Evolutionary conservation across 2,888 invertebrate genomes (phyloP), one percentile per base, ranked within the genome.

Genomic region (Zhuqinia jingwanae): DNA sequence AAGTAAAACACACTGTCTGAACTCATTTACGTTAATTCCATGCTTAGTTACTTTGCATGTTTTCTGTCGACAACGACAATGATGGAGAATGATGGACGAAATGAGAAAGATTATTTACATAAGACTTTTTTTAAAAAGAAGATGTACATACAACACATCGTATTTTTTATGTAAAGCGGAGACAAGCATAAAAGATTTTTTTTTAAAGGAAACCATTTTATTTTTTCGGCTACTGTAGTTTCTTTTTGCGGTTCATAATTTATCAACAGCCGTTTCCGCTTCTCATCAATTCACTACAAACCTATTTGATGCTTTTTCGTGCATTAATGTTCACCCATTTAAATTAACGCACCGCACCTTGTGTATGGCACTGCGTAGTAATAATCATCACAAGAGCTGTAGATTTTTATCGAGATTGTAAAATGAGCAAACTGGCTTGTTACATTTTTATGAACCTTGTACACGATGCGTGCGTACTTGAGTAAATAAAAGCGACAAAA

Each of bases 1-100:
- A 8, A 36, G 36, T 36, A 36, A 75, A 75, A 75, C n/a, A n/a
- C n/a, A n/a, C 53, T 75, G 75, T 75, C 75, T 79, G 63, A 17
- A 47, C 65, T 79, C 79, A 79, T 80, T 80, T 68, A 13, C 42
- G 30, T 80, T 63, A 78, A 78, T 80, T 80, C 42, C 30, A 17
- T n/a, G 63, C 63, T 63, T 63, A n/a, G 3, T 50, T 50, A 13
- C 50, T n/a, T n/a, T 30, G 50, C 73, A 27, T 73, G 50, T 27
- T 50, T n/a, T n/a, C n/a, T n/a, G n/a, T 5, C 50, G 13, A 2
- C 15, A 15, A n/a, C n/a, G 50, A 13, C n/a, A 13, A 13, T 50
- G 73, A 50, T 27, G 30, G 50, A 75, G 22, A 60, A 60, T 17
- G 30, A 47, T 20, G 79, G 65, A n/a, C n/a, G n/a, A 73, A 73